Conservation (phyloP, 2,888 invertebrate species). For the Temnothorax rugatulus region DNA sequence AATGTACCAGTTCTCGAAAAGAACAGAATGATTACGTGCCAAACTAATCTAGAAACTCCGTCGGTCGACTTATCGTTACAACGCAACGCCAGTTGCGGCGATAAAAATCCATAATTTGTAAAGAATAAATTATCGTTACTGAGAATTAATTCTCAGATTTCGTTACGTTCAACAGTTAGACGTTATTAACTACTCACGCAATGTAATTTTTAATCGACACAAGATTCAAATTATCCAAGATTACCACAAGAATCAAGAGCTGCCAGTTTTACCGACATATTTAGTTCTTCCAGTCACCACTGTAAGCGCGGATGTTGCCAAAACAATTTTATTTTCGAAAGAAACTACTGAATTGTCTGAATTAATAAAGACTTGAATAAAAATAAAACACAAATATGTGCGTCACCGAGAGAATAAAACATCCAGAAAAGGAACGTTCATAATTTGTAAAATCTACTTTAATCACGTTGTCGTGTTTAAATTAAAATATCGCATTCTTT, state of each 20-base stretch:
- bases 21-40: slow-evolving; percentile 49
- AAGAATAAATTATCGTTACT: background rate
- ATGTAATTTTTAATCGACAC: slow-evolving; percentile 17
- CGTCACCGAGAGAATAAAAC: too few relatives aligned
- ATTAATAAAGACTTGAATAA: background rate
- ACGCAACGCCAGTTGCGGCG: background rate
- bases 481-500: background rate
- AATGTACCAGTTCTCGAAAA: slow-evolving; percentile 31
- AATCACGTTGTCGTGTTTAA: background rate
- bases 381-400: background rate
- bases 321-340: background rate
- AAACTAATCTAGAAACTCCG: slow-evolving; percentile 46
- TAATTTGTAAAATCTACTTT: slow-evolving; percentile 2
- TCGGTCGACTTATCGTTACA: slow-evolving; percentile 41
- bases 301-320: slow-evolving; percentile 18
- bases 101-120: background rate
- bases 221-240: slow-evolving; percentile 17
- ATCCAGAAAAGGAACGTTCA: too few relatives aligned
- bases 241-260: background rate
- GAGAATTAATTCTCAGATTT: slow-evolving; percentile 13
- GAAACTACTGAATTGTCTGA: background rate
- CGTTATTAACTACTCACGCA: background rate
- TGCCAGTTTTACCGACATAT: slow-evolving; percentile 39
- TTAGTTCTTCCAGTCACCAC: slow-evolving; percentile 40
- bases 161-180: background rate